phyloP scores from a whole-genome alignment of 1,140 invertebrate genomes.

The Drusus annulatus region DNA sequence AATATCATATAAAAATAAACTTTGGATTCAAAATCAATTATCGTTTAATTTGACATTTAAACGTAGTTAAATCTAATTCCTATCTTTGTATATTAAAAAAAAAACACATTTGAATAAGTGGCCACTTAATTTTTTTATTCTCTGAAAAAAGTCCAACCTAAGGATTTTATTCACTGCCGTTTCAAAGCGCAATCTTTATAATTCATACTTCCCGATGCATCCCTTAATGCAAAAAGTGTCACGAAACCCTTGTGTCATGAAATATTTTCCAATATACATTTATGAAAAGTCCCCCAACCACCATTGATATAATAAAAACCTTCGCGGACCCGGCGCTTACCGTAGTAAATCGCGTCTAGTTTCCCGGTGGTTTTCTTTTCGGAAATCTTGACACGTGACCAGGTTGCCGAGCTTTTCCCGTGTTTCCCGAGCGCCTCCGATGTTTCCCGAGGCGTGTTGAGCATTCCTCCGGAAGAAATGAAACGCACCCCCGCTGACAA shows the following conservation, averaged over 20 bases:
- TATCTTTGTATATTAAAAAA: no score
- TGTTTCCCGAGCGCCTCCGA: constrained; percentile 5
- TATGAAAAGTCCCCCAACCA: constrained; percentile 17
- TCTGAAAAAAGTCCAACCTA: neutral
- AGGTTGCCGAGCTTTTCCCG: constrained; percentile 18
- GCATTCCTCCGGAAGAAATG: constrained; percentile 14
- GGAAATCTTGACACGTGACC: constrained; percentile 43
- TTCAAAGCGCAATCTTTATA: constrained; percentile 2
- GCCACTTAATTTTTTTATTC: no score
- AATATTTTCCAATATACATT: constrained; percentile 41
- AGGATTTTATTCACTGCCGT: no score
- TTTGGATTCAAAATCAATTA: no score
- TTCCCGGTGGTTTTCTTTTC: constrained; percentile 29
- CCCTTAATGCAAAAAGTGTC: constrained; percentile 33
- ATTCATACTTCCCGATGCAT: constrained; percentile 23
- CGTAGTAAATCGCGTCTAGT: constrained; percentile 24
- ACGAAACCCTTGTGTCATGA: constrained; percentile 15
- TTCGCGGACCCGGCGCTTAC: neutral
- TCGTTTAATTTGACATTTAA: no score
- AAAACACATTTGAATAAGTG: no score
- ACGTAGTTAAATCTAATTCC: no score
- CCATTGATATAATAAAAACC: constrained; percentile 34
- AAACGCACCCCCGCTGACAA: constrained; percentile 36
- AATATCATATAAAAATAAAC: no score
- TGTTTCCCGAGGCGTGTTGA: neutral